Evolutionary conservation across 2,888 invertebrate species (phyloP).

Genomic region (Abscondita cerata): DNA sequence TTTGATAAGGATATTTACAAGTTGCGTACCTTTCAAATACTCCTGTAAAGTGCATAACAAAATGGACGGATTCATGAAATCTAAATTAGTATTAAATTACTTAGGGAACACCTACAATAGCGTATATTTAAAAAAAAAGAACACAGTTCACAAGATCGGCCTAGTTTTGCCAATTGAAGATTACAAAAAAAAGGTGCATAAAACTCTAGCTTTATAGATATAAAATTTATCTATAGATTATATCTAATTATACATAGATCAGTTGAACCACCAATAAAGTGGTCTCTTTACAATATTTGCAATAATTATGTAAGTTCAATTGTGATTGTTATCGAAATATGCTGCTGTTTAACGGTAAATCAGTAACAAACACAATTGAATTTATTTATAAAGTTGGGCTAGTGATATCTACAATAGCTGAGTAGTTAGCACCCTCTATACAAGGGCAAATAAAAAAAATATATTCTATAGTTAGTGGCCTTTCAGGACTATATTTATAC

Average conservation of each 20-base stretch:
- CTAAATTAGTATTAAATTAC: conserved; percentile 42
- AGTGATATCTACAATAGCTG: conserved; percentile 52
- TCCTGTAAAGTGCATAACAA: conserved; percentile 31
- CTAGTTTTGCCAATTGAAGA: conserved; percentile 47
- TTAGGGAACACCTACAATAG: conserved; percentile 29
- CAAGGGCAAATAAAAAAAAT: conserved; percentile 44
- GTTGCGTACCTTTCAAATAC: conserved; percentile 45
- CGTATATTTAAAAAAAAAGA: conserved; percentile 22
- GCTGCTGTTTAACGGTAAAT: not conserved
- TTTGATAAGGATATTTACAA: conserved; percentile 48
- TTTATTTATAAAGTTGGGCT: conserved; percentile 47
- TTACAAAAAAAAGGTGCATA: conserved; percentile 41
- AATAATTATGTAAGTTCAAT: conserved; percentile 22
- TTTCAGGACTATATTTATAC: conserved; percentile 48
- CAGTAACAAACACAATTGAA: conserved; percentile 24
- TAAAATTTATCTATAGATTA: conserved; percentile 39
- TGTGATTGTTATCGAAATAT: conserved; percentile 13
- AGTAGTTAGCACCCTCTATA: conserved; percentile 52
- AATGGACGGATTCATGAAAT: conserved; percentile 12
- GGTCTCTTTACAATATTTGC: conserved; percentile 41
- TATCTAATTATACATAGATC: conserved; percentile 27
- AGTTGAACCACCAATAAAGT: conserved; percentile 40
- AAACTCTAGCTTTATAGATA: conserved; percentile 42
- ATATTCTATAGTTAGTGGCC: conserved; percentile 52
- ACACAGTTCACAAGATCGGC: conserved; percentile 43